Base-by-base conservation (phyloP, 2,888 invertebrate genomes). In the Sylvicola fuscatus region DNA sequence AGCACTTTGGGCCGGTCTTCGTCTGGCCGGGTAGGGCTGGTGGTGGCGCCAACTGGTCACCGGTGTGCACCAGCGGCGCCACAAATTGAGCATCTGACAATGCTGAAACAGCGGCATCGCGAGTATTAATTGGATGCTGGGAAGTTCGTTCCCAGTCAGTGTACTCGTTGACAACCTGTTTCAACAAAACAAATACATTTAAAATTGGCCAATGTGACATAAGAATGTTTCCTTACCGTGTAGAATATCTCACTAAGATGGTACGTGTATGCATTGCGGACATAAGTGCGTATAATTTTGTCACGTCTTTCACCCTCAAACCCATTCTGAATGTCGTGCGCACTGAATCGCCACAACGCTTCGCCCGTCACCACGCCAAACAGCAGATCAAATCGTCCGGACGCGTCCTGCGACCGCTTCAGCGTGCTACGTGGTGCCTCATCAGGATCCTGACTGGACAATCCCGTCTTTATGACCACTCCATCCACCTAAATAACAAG, bases 81-180 rank as follows among this genome's bases (percentile, higher is more conserved):
- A 90, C 84, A 52, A 86, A 90, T 53, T 89, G 84, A 2, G 90
- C 90, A 55, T 93, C 92, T 42, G 90, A 89, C 30, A 97, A 60
- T 5, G 95, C 86, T 8, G 89, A 81, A 39, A 95, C 75, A 3
- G 89, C 81, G 10, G 86, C 80, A 52, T 89, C 87, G 41, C 86
- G 66, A 6, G 83, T 82, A 50, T 83, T 86, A 46, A 83, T 79
- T 33, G 87, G 86, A 57, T 84, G 86, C 59, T 84, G 67, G 51
- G 84, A 82, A 47, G 86, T 86, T 56, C 80, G 67, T 58, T 87
- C 87, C 95, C 95, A 97, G 58, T 95, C 92, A 39, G 93, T 95
- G 62, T 97, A 97, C 52, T 95, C 93, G 58, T 93, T 93, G 45
- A 89, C 82, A 38, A 58, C 57, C 58, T 56, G 6, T 26, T 14